These are phyloP conservation scores for Dryocosmus kuriphilus DNA, from an alignment of 2,888 invertebrate species.

Conservation along the genomic window DNA sequence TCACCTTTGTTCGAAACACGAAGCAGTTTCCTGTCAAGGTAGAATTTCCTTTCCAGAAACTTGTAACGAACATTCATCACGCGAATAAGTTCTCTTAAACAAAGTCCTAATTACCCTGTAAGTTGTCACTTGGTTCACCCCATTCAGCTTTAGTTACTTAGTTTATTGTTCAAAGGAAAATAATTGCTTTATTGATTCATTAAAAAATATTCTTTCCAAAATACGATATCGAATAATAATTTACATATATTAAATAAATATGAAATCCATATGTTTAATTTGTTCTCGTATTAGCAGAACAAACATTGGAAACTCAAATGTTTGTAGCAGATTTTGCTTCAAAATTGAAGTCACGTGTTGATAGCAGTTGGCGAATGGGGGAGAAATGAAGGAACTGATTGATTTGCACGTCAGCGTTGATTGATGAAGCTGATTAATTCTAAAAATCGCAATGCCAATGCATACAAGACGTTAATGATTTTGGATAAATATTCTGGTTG, in stretches of 20 bases:
- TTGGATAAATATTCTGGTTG: not conserved
- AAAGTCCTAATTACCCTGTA: conserved; percentile 20
- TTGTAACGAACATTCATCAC: conserved; percentile 24
- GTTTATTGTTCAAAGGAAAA: not conserved
- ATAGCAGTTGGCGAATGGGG: not conserved
- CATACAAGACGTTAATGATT: not conserved
- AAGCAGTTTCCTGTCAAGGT: not conserved
- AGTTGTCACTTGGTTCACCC: conserved; percentile 2
- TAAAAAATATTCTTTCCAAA: not conserved
- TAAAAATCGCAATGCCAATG: too few species aligned
- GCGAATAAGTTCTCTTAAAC: conserved; percentile 19
- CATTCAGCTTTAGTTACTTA: conserved; percentile 5
- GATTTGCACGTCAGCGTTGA: not conserved
- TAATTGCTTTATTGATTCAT: not conserved
- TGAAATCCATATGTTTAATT: not conserved
- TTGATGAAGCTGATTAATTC: not conserved
- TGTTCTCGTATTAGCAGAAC: not conserved
- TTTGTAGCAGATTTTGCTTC: not conserved
- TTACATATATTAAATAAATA: not conserved
- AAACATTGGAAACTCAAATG: not conserved
- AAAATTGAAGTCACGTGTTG: not conserved
- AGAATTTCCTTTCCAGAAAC: not conserved
- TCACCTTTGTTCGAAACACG: not conserved
- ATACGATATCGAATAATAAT: not conserved
- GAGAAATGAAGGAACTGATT: not conserved